These are phyloP conservation scores for Tenualosa ilisha DNA, from an alignment of 2,797 vertebrate species.

Conservation along the genomic window DNA sequence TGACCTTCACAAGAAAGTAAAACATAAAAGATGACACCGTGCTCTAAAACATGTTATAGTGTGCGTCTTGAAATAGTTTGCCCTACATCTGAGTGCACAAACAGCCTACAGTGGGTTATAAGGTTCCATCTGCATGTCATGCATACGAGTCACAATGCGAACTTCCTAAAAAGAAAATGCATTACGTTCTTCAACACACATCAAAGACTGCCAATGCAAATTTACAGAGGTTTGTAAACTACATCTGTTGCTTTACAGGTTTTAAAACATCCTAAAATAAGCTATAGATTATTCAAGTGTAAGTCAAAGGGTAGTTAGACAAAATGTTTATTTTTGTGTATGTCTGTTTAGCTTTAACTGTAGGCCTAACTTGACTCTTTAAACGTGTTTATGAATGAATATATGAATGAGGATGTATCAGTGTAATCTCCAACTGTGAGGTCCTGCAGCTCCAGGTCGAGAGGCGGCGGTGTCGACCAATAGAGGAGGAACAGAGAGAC, in stretches of 20 bases:
- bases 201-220: too few relatives aligned
- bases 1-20: neutral
- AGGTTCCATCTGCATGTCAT: too few relatives aligned
- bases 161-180: neutral
- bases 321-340: too few relatives aligned
- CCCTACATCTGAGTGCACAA: neutral
- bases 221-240: too few relatives aligned
- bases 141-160: neutral
- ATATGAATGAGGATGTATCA: neutral
- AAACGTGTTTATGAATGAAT: too few relatives aligned
- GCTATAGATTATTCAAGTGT: too few relatives aligned
- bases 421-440: neutral
- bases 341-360: too few relatives aligned
- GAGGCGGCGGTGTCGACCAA: neutral
- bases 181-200: neutral
- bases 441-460: neutral
- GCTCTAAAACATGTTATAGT: conserved; percentile 4
- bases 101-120: neutral
- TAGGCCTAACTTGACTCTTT: too few relatives aligned
- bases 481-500: neutral
- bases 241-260: too few relatives aligned
- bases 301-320: too few relatives aligned
- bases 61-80: conserved; percentile 10
- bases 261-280: too few relatives aligned
- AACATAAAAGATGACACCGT: neutral